phyloP scores from a whole-genome alignment of 2,797 vertebrate genomes.

The Girardinus metallicus region DNA sequence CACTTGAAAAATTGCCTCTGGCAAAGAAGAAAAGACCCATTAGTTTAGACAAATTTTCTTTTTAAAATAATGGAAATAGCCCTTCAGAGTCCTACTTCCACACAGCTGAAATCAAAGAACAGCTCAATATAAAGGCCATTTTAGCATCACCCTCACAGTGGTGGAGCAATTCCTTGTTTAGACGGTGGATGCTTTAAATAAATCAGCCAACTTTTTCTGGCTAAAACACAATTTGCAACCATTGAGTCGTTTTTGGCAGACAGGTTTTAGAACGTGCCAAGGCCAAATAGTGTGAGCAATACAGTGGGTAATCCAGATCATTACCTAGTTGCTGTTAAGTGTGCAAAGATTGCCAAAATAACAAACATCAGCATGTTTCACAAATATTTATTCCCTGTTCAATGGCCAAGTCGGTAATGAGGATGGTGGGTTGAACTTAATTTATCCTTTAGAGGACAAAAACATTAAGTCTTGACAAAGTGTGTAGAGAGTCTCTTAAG shows the following conservation, averaged over 20 bases:
- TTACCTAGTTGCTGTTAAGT: background rate
- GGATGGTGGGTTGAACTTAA: background rate
- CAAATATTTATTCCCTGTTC: constrained; percentile 18
- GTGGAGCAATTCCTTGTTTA: background rate
- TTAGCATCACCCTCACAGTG: background rate
- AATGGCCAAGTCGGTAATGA: constrained; percentile 10
- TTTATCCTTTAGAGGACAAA: background rate
- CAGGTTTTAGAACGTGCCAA: constrained; percentile 8
- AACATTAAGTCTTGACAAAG: background rate
- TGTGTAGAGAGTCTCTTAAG: background rate
- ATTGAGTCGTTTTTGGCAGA: constrained; percentile 9
- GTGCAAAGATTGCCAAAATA: constrained; percentile 20
- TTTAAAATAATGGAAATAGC: background rate
- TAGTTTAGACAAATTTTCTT: background rate
- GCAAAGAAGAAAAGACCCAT: background rate
- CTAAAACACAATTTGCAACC: constrained; percentile 1
- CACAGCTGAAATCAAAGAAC: background rate
- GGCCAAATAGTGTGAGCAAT: constrained; percentile 14
- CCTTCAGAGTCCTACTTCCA: background rate
- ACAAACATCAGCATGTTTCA: constrained; percentile 17
- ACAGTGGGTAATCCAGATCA: constrained; percentile 9
- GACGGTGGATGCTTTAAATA: background rate
- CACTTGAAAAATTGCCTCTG: background rate
- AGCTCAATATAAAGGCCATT: background rate
- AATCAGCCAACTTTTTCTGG: background rate